phyloP scores from a whole-genome alignment of 2,888 invertebrate species.

The Anaspis maculata region DNA sequence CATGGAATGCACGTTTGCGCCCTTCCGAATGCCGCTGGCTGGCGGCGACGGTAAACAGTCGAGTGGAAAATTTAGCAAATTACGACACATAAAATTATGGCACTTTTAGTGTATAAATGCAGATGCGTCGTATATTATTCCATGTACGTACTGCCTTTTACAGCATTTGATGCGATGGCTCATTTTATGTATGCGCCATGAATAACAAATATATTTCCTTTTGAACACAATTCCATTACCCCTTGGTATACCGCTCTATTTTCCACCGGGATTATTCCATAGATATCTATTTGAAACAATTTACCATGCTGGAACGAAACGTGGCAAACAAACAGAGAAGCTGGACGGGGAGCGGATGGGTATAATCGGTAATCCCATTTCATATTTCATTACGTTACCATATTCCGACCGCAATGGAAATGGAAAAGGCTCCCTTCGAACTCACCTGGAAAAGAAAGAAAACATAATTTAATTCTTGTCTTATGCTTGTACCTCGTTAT shows the following conservation, averaged over 20 bases:
- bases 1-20: too few relatives aligned
- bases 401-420: not conserved
- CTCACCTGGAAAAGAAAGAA: constrained; percentile 10
- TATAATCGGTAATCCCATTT: too few relatives aligned
- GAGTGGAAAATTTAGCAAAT: too few relatives aligned
- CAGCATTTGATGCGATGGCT: constrained; percentile 22
- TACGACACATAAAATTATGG: constrained; percentile 17
- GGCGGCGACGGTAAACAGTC: too few relatives aligned
- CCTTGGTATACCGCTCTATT: constrained; percentile 8
- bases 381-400: constrained; percentile 10
- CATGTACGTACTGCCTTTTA: constrained; percentile 21
- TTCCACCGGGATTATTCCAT: constrained; percentile 11
- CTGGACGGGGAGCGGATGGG: too few relatives aligned
- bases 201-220: constrained; percentile 23
- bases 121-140: constrained; percentile 21
- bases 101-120: constrained; percentile 17
- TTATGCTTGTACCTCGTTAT: too few relatives aligned
- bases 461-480: too few relatives aligned
- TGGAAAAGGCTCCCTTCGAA: not conserved
- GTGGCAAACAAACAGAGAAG: too few relatives aligned
- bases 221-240: constrained; percentile 18
- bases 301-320: constrained; percentile 4
- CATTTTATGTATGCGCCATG: constrained; percentile 24
- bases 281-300: constrained; percentile 14
- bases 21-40: too few relatives aligned